Conservation (phyloP, 2,113 vertebrate genomes). For the Ranitomeya imitator region DNA sequence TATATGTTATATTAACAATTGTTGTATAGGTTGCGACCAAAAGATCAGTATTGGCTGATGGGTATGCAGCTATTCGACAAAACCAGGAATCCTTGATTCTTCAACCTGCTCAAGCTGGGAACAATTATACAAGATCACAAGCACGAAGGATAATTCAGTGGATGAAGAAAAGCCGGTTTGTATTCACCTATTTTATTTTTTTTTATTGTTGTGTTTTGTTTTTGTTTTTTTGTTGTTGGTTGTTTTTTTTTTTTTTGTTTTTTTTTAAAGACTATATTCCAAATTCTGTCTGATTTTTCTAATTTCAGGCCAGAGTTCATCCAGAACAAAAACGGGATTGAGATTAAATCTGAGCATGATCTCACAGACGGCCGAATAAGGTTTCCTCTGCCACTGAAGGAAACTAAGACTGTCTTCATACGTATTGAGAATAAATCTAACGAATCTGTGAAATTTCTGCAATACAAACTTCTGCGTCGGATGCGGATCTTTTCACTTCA, state of each 20-base stretch:
- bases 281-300: not conserved
- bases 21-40: not conserved
- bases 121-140: not conserved
- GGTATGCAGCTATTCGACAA: not conserved
- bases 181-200: not conserved
- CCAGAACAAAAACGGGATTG: conserved; percentile 74
- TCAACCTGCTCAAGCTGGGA: not conserved
- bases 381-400: conserved; percentile 62
- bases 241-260: no score
- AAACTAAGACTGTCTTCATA: conserved; percentile 64
- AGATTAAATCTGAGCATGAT: conserved; percentile 65
- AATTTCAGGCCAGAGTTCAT: conserved; percentile 71
- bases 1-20: not conserved
- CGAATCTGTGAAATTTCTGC: conserved; percentile 70
- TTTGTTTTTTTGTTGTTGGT: no score
- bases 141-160: not conserved
- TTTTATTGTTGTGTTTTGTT: no score
- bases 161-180: conserved; percentile 25
- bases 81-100: not conserved
- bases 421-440: conserved; percentile 74
- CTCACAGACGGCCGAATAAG: conserved; percentile 70
- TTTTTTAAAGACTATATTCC: not conserved
- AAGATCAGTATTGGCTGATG: not conserved
- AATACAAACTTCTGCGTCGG: conserved; percentile 65
- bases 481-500: conserved; percentile 64